Evolutionary conservation across 2,113 vertebrate species (phyloP).

Genomic region (Lagenorhynchus albirostris): DNA sequence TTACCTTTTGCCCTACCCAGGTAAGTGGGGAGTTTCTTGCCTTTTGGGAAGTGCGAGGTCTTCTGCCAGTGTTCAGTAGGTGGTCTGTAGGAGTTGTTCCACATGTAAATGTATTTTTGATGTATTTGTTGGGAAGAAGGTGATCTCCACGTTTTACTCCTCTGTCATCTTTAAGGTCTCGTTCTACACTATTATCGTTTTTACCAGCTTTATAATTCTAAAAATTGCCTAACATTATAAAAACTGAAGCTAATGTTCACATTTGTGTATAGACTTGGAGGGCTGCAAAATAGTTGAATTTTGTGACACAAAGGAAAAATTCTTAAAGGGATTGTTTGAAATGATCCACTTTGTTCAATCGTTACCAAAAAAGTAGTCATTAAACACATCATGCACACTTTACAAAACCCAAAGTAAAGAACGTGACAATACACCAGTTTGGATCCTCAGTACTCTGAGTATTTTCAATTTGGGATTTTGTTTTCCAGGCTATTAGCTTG

Average conservation of each 20-base stretch:
- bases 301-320: neutral
- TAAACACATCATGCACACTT: neutral
- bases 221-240: neutral
- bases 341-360: neutral
- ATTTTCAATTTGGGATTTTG: neutral
- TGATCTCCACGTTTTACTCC: too few relatives aligned
- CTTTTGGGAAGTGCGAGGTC: too few relatives aligned
- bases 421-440: neutral
- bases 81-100: too few relatives aligned
- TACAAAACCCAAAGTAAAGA: neutral
- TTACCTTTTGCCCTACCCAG: too few relatives aligned
- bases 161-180: too few relatives aligned
- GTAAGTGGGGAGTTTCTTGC: too few relatives aligned
- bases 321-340: neutral
- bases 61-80: too few relatives aligned
- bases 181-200: neutral
- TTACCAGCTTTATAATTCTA: neutral
- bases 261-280: neutral
- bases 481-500: neutral
- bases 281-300: neutral
- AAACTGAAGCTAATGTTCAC: neutral
- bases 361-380: neutral
- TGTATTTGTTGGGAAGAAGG: too few relatives aligned
- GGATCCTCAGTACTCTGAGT: neutral
- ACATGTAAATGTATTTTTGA: too few relatives aligned